A percentile compares a stretch with the other conserved stretches of the same genome.
phyloP scores from a whole-genome alignment of 2,888 invertebrate species.

The Cheilosia vernalis region DNA sequence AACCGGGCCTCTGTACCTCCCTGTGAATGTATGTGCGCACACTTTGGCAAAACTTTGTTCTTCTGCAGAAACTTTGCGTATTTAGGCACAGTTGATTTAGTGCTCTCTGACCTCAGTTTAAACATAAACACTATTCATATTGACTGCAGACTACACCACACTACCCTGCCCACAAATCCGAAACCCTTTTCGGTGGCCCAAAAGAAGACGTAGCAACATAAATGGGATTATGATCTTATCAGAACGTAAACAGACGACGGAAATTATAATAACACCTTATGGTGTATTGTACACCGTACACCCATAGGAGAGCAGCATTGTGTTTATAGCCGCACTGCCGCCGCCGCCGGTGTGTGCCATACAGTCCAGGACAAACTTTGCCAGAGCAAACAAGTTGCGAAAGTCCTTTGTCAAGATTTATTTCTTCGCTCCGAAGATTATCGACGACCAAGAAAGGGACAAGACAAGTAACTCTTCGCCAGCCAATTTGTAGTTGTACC shows the following conservation, averaged over 20 bases:
- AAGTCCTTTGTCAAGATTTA: conserved; percentile 82
- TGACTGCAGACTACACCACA: conserved; percentile 76
- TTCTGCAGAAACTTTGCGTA: conserved; percentile 70
- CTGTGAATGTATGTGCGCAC: conserved; percentile 11
- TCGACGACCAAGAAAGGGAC: conserved; percentile 76
- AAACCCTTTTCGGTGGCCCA: conserved; percentile 71
- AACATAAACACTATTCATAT: conserved; percentile 81
- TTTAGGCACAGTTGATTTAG: conserved; percentile 82
- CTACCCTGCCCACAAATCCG: conserved; percentile 45
- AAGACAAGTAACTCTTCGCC: conserved; percentile 63
- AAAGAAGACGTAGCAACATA: conserved; percentile 80
- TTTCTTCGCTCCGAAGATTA: conserved; percentile 78
- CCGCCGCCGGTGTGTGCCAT: conserved; percentile 54
- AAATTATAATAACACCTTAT: conserved; percentile 82
- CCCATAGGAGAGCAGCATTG: conserved; percentile 64
- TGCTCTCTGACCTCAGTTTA: conserved; percentile 83
- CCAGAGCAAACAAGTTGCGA: conserved; percentile 81
- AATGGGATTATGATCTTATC: conserved; percentile 84
- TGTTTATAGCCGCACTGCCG: conserved; percentile 73
- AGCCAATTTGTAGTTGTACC: conserved; percentile 73
- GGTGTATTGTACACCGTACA: conserved; percentile 73
- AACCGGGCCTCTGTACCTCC: conserved; percentile 33
- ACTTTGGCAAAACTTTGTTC: conserved; percentile 70
- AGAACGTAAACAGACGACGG: conserved; percentile 79
- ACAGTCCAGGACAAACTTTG: conserved; percentile 75